Evolutionary conservation across 2,797 vertebrate genomes (phyloP), one percentile per base, ranked within the genome.

Genomic region (Cossypha niveicapilla): DNA sequence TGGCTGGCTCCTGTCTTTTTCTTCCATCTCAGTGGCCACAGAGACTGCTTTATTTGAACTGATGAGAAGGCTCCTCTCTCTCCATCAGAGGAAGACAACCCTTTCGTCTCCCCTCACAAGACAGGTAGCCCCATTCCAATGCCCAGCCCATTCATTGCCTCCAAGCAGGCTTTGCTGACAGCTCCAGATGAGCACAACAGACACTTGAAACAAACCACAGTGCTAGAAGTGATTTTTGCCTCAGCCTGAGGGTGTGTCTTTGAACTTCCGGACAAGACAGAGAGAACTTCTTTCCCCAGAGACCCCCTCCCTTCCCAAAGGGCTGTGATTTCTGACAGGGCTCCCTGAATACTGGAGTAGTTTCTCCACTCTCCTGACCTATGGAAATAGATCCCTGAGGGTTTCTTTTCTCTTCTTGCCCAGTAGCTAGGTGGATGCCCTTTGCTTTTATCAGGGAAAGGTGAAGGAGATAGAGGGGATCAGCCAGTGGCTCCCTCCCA

Each of bases 331-430:
- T 89, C 60, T 13, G 10, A 24, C 4, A 41, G 44, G 7, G 18
- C 17, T 71, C 42, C 37, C 42, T 0, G 1, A 24, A 13, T 34
- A 88, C 19, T 1, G 0, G 23, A n/a, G 17, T 37, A 57, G 37
- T 16, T 80, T 13, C 32, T 35, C 18, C 16, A 44, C 34, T 78
- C 60, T 73, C 54, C 34, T 47, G 42, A 75, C 35, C 24, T 32
- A n/a, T 27, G 60, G 11, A 78, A 72, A 57, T 32, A 68, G 34
- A 11, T 77, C 44, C 22, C 21, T 48, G 30, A 71, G 37, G 4
- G 3, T 27, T 88, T 71, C 30, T 57, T 61, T 78, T 35, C 42
- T 30, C 16, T 57, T 78, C 54, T 47, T 41, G 32, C 22, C 32
- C 56, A 51, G 30, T 11, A 77, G 53, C 47, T 51, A 22, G 28